These are phyloP conservation scores for Drosophila engyochracea DNA, from an alignment of 2,888 invertebrate species.

Conservation along the genomic window DNA sequence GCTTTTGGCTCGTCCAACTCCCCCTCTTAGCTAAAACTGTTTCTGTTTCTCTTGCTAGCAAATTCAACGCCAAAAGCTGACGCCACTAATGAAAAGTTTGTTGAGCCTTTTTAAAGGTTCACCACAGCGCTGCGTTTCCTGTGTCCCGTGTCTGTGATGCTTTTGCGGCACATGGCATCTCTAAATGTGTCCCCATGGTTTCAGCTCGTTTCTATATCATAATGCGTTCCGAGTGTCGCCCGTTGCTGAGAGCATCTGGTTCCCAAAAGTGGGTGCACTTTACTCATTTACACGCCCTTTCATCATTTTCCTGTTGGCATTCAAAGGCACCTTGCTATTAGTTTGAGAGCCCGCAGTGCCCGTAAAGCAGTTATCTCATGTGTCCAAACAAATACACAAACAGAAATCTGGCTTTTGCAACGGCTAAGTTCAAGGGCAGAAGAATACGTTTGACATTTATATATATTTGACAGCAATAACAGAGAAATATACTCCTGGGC, in stretches of 20 bases:
- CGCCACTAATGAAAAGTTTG: constrained; percentile 77
- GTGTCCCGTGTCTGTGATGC: constrained; percentile 26
- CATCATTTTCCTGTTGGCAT: constrained; percentile 42
- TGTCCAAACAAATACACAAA: constrained; percentile 30
- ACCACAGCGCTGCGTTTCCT: constrained; percentile 47
- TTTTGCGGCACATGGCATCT: constrained; percentile 7
- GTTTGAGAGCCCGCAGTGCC: constrained; percentile 40
- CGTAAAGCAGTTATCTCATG: constrained; percentile 51
- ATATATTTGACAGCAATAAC: background rate
- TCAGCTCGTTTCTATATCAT: constrained; percentile 32
- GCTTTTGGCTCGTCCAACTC: constrained; percentile 35
- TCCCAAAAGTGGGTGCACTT: constrained; percentile 56
- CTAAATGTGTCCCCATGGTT: constrained; percentile 26
- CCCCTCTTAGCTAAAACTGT: background rate
- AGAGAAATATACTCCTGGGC: too few relatives aligned
- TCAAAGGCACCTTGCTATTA: constrained; percentile 62
- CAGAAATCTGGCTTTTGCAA: background rate
- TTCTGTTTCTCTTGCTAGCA: constrained; percentile 41
- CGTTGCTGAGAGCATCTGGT: constrained; percentile 44
- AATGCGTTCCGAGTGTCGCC: constrained; percentile 58
- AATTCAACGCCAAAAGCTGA: constrained; percentile 56
- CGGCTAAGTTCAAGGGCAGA: background rate
- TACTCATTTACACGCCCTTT: constrained; percentile 58
- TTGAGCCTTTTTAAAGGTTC: constrained; percentile 71
- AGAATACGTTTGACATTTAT: background rate